Evolutionary conservation across 2,888 invertebrate species (phyloP), one percentile per base, ranked within the genome.

Genomic region (Sympetrum striolatum): DNA sequence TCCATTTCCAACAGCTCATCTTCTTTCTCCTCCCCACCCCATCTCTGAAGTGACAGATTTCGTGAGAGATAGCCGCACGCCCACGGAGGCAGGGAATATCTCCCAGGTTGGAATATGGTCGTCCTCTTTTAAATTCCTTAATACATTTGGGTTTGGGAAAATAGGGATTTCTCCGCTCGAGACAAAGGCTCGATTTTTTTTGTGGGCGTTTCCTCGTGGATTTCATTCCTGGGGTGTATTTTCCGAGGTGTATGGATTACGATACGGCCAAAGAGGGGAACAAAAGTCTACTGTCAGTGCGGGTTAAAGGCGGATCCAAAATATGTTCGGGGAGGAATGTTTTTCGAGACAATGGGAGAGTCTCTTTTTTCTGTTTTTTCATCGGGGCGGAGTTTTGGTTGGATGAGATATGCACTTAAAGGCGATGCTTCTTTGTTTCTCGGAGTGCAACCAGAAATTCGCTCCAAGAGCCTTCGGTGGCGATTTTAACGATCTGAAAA

Each of bases 211-310:
- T 64, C 14, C 31, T 48, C 25, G 48, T 25, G 82, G 82, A 18
- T 82, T 82, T 82, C 31, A 35, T 14, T 60, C 82, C 44, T n/a
- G 35, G 82, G 58, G 82, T 44, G 82, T 60, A 82, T 82, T 82
- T 81, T 82, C 44, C 82, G 58, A 25, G 81, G 48, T 14, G 82
- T 53, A 60, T 82, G 82, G 82, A 82, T 82, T 82, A 82, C 58
- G 82, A 37, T 58, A n/a, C 44, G 44, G 44, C 35, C 58, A 58
- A 60, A 82, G 25, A 64, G 64, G 64, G n/a, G n/a, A 64, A 64
- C 64, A 64, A 64, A 64, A 25, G 64, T 64, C 64, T 64, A 18
- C 64, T 64, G 64, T 64, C 64, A 64, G 64, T 64, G 25, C 25
- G 64, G 64, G 64, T 64, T 64, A 64, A 64, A 64, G 60, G 64